These are phyloP conservation scores for Setophaga petechia DNA, from an alignment of 2,113 vertebrate species.

Conservation along the genomic window DNA sequence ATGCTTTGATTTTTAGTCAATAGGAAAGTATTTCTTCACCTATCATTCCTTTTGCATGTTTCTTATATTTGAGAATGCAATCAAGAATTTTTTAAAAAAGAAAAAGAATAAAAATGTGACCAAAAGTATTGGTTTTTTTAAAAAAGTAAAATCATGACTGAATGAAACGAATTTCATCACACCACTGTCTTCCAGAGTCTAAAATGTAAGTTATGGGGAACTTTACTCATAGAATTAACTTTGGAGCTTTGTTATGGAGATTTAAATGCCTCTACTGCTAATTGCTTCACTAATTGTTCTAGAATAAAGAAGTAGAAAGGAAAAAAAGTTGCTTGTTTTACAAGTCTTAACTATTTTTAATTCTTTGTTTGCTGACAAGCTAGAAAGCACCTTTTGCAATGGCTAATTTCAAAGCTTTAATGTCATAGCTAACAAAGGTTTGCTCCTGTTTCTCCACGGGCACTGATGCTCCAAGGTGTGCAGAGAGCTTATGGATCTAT, in stretches of 20 bases:
- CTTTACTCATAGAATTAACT: neutral
- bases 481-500: neutral
- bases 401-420: neutral
- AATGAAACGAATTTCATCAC: neutral
- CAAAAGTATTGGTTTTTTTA: neutral
- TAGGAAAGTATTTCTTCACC: neutral
- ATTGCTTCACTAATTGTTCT: neutral
- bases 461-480: neutral
- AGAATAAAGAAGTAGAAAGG: neutral
- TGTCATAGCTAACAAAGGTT: neutral
- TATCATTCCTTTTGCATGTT: neutral
- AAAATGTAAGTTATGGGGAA: neutral
- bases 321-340: neutral
- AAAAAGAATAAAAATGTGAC: neutral
- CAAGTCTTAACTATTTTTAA: neutral
- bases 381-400: neutral
- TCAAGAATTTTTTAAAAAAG: neutral
- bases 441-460: neutral
- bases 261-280: neutral
- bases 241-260: neutral
- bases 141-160: neutral
- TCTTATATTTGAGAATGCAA: neutral
- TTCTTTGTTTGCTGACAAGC: neutral
- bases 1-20: neutral
- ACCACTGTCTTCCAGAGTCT: neutral